Percentiles rank a stretch among this genome's conserved stretches.
These are phyloP conservation scores for Drosophila kanekoi DNA, from an alignment of 2,888 invertebrate species.

Conservation along the genomic window DNA sequence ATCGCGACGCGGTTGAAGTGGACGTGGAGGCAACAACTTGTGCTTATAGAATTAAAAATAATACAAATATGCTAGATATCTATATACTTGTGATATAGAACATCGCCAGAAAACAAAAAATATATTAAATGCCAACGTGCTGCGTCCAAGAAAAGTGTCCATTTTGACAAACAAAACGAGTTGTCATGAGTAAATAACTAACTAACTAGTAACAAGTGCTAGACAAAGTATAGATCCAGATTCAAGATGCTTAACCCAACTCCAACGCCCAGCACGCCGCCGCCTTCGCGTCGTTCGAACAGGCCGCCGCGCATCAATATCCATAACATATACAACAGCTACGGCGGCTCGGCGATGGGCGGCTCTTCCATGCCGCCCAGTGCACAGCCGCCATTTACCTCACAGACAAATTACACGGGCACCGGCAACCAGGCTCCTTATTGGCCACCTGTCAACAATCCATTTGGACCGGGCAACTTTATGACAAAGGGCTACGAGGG, in stretches of 20 bases:
- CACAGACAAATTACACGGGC: constrained; percentile 74
- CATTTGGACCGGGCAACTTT: constrained; percentile 90
- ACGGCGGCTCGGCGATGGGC: constrained; percentile 62
- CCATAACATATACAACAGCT: constrained; percentile 52
- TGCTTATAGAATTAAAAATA: constrained; percentile 33
- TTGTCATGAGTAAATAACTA: constrained; percentile 8
- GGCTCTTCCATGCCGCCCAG: constrained; percentile 76
- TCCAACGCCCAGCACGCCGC: constrained; percentile 55
- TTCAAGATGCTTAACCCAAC: constrained; percentile 32
- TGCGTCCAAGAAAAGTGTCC: neutral
- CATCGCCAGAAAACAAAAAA: neutral
- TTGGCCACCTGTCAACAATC: constrained; percentile 84
- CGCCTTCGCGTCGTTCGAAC: constrained; percentile 72
- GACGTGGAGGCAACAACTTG: constrained; percentile 19
- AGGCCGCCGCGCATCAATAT: constrained; percentile 84
- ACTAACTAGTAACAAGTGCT: neutral
- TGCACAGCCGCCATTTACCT: constrained; percentile 65
- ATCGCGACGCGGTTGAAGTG: constrained; percentile 36
- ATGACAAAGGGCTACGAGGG: constrained; percentile 93
- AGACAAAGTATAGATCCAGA: too few species aligned
- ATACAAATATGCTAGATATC: constrained; percentile 17
- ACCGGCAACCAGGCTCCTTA: constrained; percentile 74
- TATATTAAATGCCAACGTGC: neutral
- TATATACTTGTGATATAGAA: too few species aligned
- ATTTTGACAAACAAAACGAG: neutral